A percentile compares a stretch with the other conserved stretches of the same genome.
Evolutionary conservation across 1,140 invertebrate species (phyloP).

Genomic region (Fopius arisanus): DNA sequence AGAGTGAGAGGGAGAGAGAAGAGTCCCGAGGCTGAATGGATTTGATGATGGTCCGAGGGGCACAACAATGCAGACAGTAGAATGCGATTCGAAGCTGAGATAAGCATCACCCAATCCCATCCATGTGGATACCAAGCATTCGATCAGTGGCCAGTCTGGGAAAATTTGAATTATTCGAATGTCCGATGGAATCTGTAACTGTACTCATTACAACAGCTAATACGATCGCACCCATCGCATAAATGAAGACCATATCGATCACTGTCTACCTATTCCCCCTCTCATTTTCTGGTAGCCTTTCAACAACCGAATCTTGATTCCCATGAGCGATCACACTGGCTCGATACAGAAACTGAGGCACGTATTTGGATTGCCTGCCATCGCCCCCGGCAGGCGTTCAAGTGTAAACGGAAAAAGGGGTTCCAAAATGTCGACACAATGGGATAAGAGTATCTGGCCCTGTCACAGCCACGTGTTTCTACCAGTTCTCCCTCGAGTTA

Average conservation of each 20-base stretch:
- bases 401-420: not conserved
- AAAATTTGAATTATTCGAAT: constrained; percentile 14
- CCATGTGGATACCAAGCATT: not conserved
- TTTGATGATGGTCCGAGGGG: not conserved
- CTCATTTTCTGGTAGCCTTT: not conserved
- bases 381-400: constrained; percentile 15
- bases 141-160: not conserved
- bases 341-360: constrained; percentile 37
- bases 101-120: constrained; percentile 3
- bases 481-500: too few species aligned
- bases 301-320: constrained; percentile 4
- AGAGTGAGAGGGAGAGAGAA: constrained; percentile 22
- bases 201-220: constrained; percentile 14
- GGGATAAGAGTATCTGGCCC: not conserved
- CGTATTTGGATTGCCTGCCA: constrained; percentile 43
- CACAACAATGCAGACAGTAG: not conserved
- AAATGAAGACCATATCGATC: constrained; percentile 4
- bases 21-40: constrained; percentile 4
- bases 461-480: not conserved
- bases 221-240: not conserved
- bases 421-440: not conserved
- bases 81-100: not conserved
- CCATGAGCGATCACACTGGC: constrained; percentile 36
- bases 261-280: constrained; percentile 16
- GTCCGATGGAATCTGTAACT: constrained; percentile 5